Base-by-base conservation (phyloP, 2,113 vertebrate genomes). In the Hydrochoerus hydrochaeris region DNA sequence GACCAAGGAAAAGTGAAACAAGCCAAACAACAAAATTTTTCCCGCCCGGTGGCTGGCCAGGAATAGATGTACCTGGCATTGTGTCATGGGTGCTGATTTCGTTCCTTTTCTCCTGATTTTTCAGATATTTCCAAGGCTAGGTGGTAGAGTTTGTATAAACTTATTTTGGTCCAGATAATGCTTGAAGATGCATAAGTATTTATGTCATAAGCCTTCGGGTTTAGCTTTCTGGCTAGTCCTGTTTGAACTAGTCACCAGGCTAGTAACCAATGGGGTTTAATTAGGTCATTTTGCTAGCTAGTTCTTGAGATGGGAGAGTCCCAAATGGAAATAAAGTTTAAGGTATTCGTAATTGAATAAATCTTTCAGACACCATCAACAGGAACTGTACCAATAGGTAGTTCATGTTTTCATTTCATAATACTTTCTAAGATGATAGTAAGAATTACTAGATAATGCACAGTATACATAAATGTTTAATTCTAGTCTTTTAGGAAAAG, bases 1-100 rank as follows among this genome's bases (percentile, higher is more conserved):
- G 99, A 99, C 98, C 99, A 99, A 98, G 99, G 99, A 84, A 99
- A 99, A 98, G 99, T 99, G n/a, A 98, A 98, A 78, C 87, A 97
- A 58, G 41, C 91, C 67, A 97, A 98, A 92, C 95, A 97, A 91
- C 98, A 97, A 98, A 97, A 35, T 81, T 22, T 69, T 62, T 88
- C 9, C 17, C 49, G 24, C 26, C 32, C 17, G 86, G 17, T 77
- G 73, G 46, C 62, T 54, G 62, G 7, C 35, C 85, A 62, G 57
- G 67, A 49, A 41, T 85, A 91, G 30, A 69, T 77, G 46, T 83
- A 58, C 81, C 52, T 17, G 95, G 73, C 69, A 62, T 82, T 44
- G 63, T 94, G 92, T 95, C 95, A 11, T 92, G 83, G 97, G 85
- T 96, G 97, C 93, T 97, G 52, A 86, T 78, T 38, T 96, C n/a